A percentile compares a stretch with the other conserved stretches of the same genome.
Evolutionary conservation across 1,140 invertebrate genomes (phyloP).

Genomic region (Augochlora pura): DNA sequence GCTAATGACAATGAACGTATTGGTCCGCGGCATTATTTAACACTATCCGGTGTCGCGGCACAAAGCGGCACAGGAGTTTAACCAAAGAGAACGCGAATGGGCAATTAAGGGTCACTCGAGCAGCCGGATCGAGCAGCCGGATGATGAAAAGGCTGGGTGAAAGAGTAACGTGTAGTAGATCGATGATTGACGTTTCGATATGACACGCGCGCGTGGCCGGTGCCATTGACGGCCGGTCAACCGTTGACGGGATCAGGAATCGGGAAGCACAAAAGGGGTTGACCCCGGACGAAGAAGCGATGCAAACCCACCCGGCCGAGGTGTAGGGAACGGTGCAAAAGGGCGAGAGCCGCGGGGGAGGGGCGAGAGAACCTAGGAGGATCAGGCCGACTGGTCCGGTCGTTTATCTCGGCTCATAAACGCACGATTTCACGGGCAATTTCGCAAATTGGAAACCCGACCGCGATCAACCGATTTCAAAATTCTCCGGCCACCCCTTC

Average conservation of each 20-base stretch:
- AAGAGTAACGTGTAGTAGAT: slow-evolving; percentile 21
- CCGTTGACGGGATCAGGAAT: neutral
- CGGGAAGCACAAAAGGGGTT: neutral
- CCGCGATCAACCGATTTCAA: slow-evolving; percentile 50
- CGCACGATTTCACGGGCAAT: slow-evolving; percentile 70
- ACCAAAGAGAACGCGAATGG: neutral
- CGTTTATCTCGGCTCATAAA: slow-evolving; percentile 70
- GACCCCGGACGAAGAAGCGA: neutral
- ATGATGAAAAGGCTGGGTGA: neutral
- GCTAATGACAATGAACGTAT: too few species aligned
- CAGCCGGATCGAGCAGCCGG: neutral
- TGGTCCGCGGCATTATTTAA: too few species aligned
- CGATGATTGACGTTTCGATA: slow-evolving; percentile 47
- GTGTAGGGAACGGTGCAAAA: neutral
- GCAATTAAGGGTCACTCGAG: slow-evolving; percentile 4
- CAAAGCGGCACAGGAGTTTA: too few species aligned
- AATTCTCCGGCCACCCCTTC: slow-evolving; percentile 27
- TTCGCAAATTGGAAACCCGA: slow-evolving; percentile 68
- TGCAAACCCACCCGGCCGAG: neutral
- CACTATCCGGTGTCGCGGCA: too few species aligned
- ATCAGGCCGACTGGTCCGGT: slow-evolving; percentile 36
- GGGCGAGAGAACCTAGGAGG: slow-evolving; percentile 44
- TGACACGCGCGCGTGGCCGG: slow-evolving; percentile 25
- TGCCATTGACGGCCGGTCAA: neutral
- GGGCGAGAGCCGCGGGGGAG: neutral